These are phyloP conservation scores for Reticulitermes speratus DNA, from an alignment of 1,140 invertebrate genomes.

Conservation along the genomic window DNA sequence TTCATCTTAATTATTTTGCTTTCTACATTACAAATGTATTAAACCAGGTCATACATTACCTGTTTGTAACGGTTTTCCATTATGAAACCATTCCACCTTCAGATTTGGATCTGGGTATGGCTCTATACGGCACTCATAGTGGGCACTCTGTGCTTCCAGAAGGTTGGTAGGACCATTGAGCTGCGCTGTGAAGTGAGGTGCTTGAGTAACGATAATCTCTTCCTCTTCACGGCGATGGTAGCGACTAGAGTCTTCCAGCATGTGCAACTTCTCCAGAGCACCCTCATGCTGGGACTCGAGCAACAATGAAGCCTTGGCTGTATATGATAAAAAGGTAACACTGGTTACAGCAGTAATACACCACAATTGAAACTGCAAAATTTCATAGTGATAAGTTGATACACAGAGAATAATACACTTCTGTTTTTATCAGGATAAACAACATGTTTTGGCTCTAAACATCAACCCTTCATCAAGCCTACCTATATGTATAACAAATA, in stretches of 20 bases:
- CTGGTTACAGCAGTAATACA: neutral
- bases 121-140: conserved; percentile 95
- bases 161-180: conserved; percentile 78
- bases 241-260: conserved; percentile 77
- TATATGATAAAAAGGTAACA: conserved; percentile 34
- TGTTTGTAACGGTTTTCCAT: conserved; percentile 86
- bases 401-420: too few relatives aligned
- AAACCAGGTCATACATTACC: conserved; percentile 41
- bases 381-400: conserved; percentile 23
- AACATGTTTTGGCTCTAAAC: too few relatives aligned
- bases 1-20: too few relatives aligned
- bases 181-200: conserved; percentile 82
- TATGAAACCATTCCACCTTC: conserved; percentile 92
- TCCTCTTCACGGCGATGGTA: conserved; percentile 80
- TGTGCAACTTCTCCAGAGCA: conserved; percentile 81
- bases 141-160: conserved; percentile 84
- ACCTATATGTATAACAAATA: too few relatives aligned
- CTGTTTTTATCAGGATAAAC: too few relatives aligned
- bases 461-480: too few relatives aligned
- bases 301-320: conserved; percentile 79
- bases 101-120: conserved; percentile 93
- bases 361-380: conserved; percentile 28
- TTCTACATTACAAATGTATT: too few relatives aligned
- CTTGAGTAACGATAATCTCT: conserved; percentile 75
- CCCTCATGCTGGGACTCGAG: conserved; percentile 89